These are phyloP conservation scores for Isoperla grammatica DNA, from an alignment of 2,888 invertebrate genomes.

Conservation along the genomic window DNA sequence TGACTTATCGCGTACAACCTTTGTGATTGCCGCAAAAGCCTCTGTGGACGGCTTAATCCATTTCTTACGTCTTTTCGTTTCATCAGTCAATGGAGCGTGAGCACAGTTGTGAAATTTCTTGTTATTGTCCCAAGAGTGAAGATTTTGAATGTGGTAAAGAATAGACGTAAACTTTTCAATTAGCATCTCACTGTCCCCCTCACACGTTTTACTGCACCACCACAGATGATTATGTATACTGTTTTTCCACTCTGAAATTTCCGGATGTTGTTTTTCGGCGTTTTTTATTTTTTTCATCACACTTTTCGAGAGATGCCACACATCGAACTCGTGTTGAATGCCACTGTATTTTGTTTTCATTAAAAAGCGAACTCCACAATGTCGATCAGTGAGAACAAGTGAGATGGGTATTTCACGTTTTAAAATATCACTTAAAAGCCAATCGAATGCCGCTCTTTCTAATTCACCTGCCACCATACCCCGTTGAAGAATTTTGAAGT, in stretches of 20 bases:
- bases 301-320: no score
- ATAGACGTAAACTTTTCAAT: not conserved
- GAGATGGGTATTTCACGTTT: not conserved
- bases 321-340: no score
- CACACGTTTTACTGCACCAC: not conserved
- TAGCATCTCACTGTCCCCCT: not conserved
- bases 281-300: not conserved
- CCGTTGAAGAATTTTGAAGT: constrained; percentile 20
- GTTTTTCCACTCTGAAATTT: not conserved
- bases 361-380: no score
- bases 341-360: no score
- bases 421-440: not conserved
- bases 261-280: not conserved
- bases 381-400: no score
- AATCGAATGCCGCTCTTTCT: not conserved
- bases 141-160: not conserved
- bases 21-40: not conserved
- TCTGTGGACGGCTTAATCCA: not conserved
- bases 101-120: not conserved
- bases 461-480: not conserved
- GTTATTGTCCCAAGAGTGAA: not conserved
- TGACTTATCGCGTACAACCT: not conserved
- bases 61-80: not conserved
- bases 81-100: not conserved
- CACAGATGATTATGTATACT: not conserved